Base-by-base conservation (phyloP, 1,140 invertebrate genomes). In the Aricia agestis region DNA sequence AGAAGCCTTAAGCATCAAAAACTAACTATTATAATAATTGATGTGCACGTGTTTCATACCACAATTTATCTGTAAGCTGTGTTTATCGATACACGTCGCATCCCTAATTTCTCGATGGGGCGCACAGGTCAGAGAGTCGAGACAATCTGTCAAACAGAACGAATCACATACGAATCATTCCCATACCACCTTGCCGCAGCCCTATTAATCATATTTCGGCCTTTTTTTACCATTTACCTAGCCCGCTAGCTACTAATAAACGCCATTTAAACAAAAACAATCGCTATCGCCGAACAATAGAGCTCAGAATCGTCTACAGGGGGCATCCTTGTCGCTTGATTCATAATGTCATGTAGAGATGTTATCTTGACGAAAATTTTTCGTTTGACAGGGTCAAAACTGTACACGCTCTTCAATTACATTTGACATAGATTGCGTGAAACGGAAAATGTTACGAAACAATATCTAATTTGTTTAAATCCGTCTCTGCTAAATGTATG, bases 81-180 rank as follows among this genome's bases (percentile, higher is more conserved):
- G 15, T 58, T 18, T 85, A 84, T 86, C 83, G 84, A 83, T 76
- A 81, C 18, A 68, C 72, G 77, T 78, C 79, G 80, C 88, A 83
- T 83, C 85, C 85, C 86, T 85, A 86, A 70, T 72, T 76, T 82
- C 89, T 77, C 89, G 78, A 78, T 86, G 85, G 89, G 89, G 84
- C 75, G 85, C 85, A 84, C 79, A 81, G 87, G 87, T 90, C 88
- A 90, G 82, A 83, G 82, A 86, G 83, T 75, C 82, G 86, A 87
- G 89, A 91, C 89, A 91, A 91, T 91, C 89, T 91, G 89, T 91
- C 89, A 91, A 87, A 87, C 78, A 83, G 84, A 86, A 87, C 87
- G 87, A 91, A 91, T 91, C 89, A 90, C 88, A 90, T 83, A 86
- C 88, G 78, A 75, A 72, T 76, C 76, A 71, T 72, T 79, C 82